These are phyloP conservation scores for Mesorhabditis sp. DNA, from an alignment of 2,888 invertebrate species.

Conservation along the genomic window DNA sequence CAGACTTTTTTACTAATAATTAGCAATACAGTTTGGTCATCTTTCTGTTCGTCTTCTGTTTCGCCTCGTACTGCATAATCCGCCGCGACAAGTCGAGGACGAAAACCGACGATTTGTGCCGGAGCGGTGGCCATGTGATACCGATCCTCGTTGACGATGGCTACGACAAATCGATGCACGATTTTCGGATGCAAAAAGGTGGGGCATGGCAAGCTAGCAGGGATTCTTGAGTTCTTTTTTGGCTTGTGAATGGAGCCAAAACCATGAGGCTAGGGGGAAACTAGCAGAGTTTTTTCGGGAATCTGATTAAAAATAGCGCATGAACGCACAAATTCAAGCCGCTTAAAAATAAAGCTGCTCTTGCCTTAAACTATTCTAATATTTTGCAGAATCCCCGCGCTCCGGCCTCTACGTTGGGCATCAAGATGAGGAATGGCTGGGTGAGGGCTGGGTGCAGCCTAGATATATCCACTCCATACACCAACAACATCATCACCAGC, in stretches of 20 bases:
- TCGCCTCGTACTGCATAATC: background rate
- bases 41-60: background rate
- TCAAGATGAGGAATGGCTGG: background rate
- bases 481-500: background rate
- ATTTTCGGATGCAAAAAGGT: background rate
- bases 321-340: too few relatives aligned
- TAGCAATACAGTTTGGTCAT: background rate
- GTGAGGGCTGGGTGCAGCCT: slow-evolving; percentile 1
- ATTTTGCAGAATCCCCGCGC: background rate
- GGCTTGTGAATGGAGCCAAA: too few relatives aligned
- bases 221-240: too few relatives aligned
- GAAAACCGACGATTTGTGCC: background rate
- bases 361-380: too few relatives aligned
- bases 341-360: too few relatives aligned
- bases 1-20: background rate
- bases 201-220: too few relatives aligned
- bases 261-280: too few relatives aligned
- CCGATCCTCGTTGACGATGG: background rate
- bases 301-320: too few relatives aligned
- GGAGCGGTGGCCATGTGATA: background rate
- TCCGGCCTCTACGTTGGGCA: background rate
- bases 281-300: too few relatives aligned
- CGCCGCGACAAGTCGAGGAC: background rate
- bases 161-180: background rate
- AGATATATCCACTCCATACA: background rate